phyloP scores from a whole-genome alignment of 2,113 vertebrate genomes.

The Anhinga anhinga region DNA sequence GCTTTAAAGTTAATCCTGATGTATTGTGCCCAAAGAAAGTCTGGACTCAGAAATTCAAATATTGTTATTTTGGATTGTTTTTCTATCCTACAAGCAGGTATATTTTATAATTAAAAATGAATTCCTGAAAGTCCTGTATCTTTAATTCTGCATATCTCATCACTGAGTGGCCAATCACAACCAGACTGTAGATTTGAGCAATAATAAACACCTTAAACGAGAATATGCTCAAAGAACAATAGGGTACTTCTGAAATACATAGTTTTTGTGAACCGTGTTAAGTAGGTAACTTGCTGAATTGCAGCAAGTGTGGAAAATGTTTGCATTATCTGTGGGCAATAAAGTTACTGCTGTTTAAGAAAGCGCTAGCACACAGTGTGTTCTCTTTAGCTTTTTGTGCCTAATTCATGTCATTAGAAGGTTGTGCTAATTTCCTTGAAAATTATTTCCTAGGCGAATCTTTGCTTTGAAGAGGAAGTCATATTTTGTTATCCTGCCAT shows the following conservation, averaged over 20 bases:
- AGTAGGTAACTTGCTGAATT: conserved; percentile 7
- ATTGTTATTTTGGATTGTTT: background rate
- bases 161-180: background rate
- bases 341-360: conserved; percentile 36
- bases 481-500: fast-evolving
- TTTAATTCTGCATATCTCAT: background rate
- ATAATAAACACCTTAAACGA: background rate
- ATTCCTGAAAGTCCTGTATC: background rate
- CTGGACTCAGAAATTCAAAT: background rate
- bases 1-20: background rate
- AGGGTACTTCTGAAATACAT: background rate
- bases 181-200: conserved; percentile 8
- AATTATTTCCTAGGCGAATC: background rate
- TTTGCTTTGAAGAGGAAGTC: background rate
- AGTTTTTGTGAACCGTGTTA: conserved; percentile 3
- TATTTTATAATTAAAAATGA: background rate
- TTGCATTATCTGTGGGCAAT: conserved; percentile 38
- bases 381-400: background rate
- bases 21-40: background rate
- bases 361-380: background rate
- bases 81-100: background rate
- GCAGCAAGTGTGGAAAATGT: conserved; percentile 12
- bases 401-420: background rate
- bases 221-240: background rate
- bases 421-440: background rate